These are phyloP conservation scores for Zapus hudsonius DNA, from an alignment of 2,113 vertebrate species.

Conservation along the genomic window DNA sequence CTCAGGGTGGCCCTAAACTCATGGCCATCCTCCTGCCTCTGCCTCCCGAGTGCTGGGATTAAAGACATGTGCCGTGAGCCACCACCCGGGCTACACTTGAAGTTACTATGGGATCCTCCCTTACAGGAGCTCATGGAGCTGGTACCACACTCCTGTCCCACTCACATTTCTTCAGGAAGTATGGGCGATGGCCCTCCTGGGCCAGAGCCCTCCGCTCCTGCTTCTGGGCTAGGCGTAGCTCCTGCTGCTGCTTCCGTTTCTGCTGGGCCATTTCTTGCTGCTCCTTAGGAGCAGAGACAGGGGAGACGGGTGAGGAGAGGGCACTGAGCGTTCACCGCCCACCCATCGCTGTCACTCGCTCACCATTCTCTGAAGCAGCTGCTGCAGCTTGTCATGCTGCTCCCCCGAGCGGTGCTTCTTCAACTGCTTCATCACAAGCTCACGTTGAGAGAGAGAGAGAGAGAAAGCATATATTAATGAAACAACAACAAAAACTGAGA, in stretches of 20 bases:
- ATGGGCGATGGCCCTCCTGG: constrained; percentile 90
- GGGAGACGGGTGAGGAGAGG: background rate
- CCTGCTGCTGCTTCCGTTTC: constrained; percentile 84
- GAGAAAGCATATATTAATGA: background rate
- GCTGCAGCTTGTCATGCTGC: constrained; percentile 82
- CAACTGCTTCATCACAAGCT: constrained; percentile 87
- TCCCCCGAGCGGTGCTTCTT: constrained; percentile 79
- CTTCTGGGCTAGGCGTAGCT: constrained; percentile 84
- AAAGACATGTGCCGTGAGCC: no score
- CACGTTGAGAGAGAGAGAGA: constrained; percentile 48
- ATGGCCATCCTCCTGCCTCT: no score
- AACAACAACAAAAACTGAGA: background rate
- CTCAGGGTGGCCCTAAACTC: no score
- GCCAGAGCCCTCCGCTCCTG: constrained; percentile 89
- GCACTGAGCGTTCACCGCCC: background rate
- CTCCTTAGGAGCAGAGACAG: constrained; percentile 81
- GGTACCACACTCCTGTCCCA: accelerated
- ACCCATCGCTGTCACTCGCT: constrained; percentile 43
- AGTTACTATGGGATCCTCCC: background rate
- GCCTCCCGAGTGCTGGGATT: no score
- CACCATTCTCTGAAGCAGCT: constrained; percentile 87
- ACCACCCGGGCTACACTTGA: no score
- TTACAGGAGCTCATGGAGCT: background rate
- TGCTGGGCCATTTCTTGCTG: constrained; percentile 91
- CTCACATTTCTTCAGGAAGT: constrained; percentile 96